These are phyloP conservation scores for Pogonocherus hispidulus DNA, from an alignment of 2,888 invertebrate species.

Conservation along the genomic window DNA sequence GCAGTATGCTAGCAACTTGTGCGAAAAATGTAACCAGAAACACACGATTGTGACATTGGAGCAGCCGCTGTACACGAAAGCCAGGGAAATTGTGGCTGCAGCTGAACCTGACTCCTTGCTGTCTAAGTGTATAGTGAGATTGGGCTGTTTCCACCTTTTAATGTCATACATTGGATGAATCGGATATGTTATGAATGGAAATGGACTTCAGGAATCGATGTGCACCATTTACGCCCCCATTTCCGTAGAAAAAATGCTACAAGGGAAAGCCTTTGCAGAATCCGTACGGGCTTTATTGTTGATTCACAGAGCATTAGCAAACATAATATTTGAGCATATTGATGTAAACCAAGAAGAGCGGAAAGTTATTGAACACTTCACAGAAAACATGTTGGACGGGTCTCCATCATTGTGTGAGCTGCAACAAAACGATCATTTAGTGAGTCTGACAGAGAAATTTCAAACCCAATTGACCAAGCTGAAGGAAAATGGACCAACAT, in stretches of 20 bases:
- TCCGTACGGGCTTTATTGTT: conserved; percentile 19
- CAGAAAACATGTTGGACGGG: conserved; percentile 7
- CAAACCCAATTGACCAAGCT: background rate
- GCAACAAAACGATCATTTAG: conserved; percentile 18
- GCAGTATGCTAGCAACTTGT: conserved; percentile 31
- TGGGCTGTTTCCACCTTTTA: conserved; percentile 21
- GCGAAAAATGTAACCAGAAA: too few relatives aligned
- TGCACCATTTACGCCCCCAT: conserved; percentile 18
- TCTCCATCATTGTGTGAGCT: conserved; percentile 13
- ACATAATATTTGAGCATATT: conserved; percentile 8
- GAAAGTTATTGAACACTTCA: conserved; percentile 10
- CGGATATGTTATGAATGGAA: conserved; percentile 19
- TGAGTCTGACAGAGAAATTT: conserved; percentile 5
- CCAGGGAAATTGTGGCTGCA: conserved; percentile 16
- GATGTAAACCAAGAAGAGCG: conserved; percentile 13
- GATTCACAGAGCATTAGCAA: conserved; percentile 5
- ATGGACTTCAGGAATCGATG: conserved; percentile 4
- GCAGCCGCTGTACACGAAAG: conserved; percentile 23
- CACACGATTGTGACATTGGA: conserved; percentile 28
- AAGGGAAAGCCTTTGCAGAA: conserved; percentile 16
- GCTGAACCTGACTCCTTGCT: conserved; percentile 26
- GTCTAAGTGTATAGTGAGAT: conserved; percentile 18
- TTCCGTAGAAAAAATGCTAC: conserved; percentile 21
- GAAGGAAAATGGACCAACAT: conserved; percentile 20
- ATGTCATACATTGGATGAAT: conserved; percentile 23